Percentiles rank a stretch among this genome's conserved stretches.
phyloP scores from a whole-genome alignment of 2,888 invertebrate genomes.

The Macrosoma leucophasiata region DNA sequence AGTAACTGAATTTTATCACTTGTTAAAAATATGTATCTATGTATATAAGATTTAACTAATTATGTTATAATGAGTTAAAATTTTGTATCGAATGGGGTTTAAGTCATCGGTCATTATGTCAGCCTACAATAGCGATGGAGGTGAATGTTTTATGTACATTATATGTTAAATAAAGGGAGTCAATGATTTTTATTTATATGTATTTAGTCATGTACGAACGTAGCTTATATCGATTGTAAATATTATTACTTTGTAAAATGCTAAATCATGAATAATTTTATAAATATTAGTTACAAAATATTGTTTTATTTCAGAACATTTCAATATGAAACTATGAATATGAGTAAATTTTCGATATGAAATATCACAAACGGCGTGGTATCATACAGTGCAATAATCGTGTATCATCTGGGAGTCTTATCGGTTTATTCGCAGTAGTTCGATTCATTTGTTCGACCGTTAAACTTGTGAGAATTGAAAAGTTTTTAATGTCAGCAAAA shows the following conservation, averaged over 20 bases:
- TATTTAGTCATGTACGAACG: conserved; percentile 69
- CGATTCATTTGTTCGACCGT: too few species aligned
- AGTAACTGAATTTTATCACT: too few species aligned
- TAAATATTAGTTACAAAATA: conserved; percentile 70
- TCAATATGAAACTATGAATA: neutral
- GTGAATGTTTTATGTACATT: conserved; percentile 63
- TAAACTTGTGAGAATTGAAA: too few species aligned
- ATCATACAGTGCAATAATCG: too few species aligned
- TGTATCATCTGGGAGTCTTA: too few species aligned
- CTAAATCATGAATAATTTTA: conserved; percentile 74
- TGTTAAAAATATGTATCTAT: too few species aligned
- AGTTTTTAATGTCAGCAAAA: too few species aligned
- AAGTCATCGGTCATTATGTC: conserved; percentile 13
- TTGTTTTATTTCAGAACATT: conserved; percentile 55
- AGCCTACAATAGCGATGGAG: conserved; percentile 33
- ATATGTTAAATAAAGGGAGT: conserved; percentile 62
- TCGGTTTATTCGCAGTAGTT: too few species aligned
- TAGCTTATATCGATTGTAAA: conserved; percentile 71
- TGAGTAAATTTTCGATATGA: conserved; percentile 2
- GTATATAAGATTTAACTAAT: too few species aligned
- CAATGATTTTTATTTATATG: conserved; percentile 72
- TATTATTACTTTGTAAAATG: conserved; percentile 73
- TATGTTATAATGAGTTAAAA: too few species aligned
- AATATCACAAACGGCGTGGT: too few species aligned
- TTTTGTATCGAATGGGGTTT: too few species aligned